Evolutionary conservation across 1,140 invertebrate genomes (phyloP).

Genomic region (Aphidius ervi): DNA sequence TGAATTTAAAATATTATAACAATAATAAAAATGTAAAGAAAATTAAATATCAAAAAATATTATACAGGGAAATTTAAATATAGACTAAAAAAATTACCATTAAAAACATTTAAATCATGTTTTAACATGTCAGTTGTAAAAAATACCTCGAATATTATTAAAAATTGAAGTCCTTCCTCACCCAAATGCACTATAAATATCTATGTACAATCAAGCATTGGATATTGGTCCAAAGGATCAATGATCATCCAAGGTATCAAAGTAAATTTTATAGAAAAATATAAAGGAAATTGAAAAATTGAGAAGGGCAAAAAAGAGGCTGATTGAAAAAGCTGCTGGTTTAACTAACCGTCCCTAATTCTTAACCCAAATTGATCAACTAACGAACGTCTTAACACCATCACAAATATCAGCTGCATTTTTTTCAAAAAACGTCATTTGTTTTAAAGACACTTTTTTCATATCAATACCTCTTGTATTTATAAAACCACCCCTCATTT

Average conservation of each 20-base stretch:
- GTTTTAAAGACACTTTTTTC: background rate
- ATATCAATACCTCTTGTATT: background rate
- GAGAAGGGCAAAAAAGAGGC: constrained; percentile 13
- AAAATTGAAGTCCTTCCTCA: too few species aligned
- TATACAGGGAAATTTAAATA: too few species aligned
- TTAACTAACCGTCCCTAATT: constrained; percentile 39
- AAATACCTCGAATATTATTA: too few species aligned
- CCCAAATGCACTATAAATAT: constrained; percentile 14
- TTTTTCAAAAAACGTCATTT: background rate
- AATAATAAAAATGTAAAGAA: too few species aligned
- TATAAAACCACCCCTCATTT: background rate
- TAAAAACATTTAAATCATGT: too few species aligned
- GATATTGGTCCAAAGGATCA: constrained; percentile 22
- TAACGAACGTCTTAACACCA: constrained; percentile 37
- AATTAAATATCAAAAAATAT: too few species aligned
- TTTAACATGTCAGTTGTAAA: too few species aligned
- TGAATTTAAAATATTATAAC: too few species aligned
- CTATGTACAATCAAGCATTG: constrained; percentile 21
- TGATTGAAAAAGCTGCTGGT: constrained; percentile 42
- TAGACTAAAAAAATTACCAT: too few species aligned
- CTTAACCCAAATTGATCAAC: constrained; percentile 37
- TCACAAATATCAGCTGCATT: background rate
- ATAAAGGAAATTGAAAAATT: background rate
- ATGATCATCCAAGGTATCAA: constrained; percentile 11
- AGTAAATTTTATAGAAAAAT: background rate